These are phyloP conservation scores for Hydroisotoma schaefferi DNA, from an alignment of 2,888 invertebrate genomes.

Conservation along the genomic window DNA sequence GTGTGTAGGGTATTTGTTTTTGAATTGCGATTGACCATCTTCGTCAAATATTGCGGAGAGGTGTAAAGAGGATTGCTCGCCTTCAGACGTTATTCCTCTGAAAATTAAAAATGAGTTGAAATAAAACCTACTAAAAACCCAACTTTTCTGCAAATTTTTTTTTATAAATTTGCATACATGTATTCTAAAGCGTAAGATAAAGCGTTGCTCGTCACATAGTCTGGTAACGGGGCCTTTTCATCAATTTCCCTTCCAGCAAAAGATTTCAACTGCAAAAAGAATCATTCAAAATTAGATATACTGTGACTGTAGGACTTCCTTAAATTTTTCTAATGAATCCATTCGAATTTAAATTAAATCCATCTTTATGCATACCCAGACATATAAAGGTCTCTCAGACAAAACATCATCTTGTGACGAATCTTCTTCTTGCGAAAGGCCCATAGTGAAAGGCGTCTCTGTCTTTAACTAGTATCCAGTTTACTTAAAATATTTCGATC, in stretches of 20 bases:
- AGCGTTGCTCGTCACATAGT: constrained; percentile 46
- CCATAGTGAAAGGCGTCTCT: too few species aligned
- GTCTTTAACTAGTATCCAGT: too few species aligned
- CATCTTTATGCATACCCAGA: constrained; percentile 43
- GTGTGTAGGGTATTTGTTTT: constrained; percentile 44
- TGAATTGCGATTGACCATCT: constrained; percentile 28
- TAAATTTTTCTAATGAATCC: background rate
- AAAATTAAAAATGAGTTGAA: background rate
- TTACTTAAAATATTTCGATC: too few species aligned
- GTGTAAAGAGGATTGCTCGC: constrained; percentile 48
- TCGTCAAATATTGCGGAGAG: constrained; percentile 48
- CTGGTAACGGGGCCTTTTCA: constrained; percentile 43
- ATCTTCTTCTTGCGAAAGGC: background rate
- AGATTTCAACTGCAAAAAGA: constrained; percentile 38
- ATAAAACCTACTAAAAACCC: background rate
- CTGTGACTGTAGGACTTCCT: background rate
- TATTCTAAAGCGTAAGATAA: constrained; percentile 46
- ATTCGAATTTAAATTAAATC: background rate
- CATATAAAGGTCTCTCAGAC: constrained; percentile 38
- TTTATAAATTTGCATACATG: constrained; percentile 37
- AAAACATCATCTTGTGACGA: too few species aligned
- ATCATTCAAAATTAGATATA: too few species aligned
- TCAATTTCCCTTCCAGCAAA: constrained; percentile 44
- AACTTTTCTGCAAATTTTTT: background rate
- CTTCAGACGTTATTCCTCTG: constrained; percentile 45